Conservation (phyloP, 2,113 vertebrate species). For the Odobenus rosmarus region DNA sequence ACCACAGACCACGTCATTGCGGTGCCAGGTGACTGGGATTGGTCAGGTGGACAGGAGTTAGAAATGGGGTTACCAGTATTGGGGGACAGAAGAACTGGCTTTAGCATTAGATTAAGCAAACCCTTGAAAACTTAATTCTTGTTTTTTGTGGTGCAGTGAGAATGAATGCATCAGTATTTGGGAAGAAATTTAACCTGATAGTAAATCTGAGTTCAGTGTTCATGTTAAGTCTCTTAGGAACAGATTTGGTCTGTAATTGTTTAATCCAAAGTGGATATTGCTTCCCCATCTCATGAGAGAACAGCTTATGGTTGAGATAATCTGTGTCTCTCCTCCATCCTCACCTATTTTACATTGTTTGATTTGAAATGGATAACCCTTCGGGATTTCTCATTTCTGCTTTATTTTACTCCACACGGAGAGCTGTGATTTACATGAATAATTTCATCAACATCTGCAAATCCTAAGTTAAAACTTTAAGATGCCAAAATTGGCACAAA, state of each 20-base stretch:
- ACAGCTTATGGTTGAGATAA: not conserved
- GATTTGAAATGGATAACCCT: not conserved
- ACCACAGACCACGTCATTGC: not conserved
- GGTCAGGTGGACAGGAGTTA: not conserved
- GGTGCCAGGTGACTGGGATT: not conserved
- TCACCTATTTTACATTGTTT: not conserved
- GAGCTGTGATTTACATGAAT: not conserved
- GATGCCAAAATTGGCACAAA: constrained; percentile 3
- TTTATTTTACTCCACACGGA: constrained; percentile 20
- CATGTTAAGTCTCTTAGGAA: not conserved
- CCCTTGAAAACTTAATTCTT: not conserved
- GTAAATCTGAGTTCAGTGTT: not conserved
- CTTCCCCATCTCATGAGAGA: not conserved
- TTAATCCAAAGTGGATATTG: not conserved
- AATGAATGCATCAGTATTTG: not conserved
- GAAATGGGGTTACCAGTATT: too few species aligned
- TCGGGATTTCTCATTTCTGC: not conserved
- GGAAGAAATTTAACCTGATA: not conserved
- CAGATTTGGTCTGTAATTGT: not conserved
- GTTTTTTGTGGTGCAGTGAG: constrained; percentile 3
- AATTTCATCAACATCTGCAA: constrained; percentile 32
- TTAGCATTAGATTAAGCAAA: not conserved
- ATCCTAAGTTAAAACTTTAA: constrained; percentile 13
- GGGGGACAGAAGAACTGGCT: not conserved
- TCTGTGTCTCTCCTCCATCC: not conserved